A percentile compares a stretch with the other conserved stretches of the same genome.
phyloP scores from a whole-genome alignment of 2,797 vertebrate species.

The Stomatorhinus walkeri region DNA sequence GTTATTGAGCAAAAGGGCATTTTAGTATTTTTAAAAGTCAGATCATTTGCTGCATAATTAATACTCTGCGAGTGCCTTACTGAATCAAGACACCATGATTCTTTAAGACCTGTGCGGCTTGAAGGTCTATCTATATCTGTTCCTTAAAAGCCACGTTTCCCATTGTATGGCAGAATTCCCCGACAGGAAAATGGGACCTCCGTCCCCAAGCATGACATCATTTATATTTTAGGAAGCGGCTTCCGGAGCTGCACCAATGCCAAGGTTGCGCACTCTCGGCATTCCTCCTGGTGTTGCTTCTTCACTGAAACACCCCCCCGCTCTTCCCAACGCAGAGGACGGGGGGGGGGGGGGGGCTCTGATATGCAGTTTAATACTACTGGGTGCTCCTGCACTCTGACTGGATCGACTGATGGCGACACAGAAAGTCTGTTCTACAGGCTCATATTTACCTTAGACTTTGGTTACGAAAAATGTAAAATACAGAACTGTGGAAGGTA shows the following conservation, averaged over 20 bases:
- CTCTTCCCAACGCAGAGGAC: background rate
- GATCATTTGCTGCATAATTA: background rate
- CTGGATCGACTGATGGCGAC: background rate
- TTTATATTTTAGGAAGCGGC: background rate
- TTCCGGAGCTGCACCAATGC: background rate
- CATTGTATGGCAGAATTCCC: background rate
- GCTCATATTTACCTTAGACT: background rate
- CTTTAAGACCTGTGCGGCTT: background rate
- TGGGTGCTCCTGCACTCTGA: background rate
- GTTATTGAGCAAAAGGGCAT: background rate
- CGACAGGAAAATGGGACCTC: background rate
- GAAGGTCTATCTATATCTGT: background rate
- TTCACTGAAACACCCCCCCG: background rate
- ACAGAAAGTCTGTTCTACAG: background rate
- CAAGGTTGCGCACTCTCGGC: background rate
- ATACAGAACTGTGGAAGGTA: background rate
- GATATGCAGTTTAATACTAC: background rate
- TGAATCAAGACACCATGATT: background rate
- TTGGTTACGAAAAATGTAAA: background rate
- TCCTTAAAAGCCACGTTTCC: background rate
- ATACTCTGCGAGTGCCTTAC: background rate
- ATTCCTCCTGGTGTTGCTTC: background rate
- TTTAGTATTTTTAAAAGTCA: background rate
- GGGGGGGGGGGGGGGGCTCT: background rate
- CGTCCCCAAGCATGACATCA: constrained; percentile 12